Percentiles rank a stretch among this genome's conserved stretches.
phyloP scores from a whole-genome alignment of 2,888 invertebrate genomes.

The Nipponacmea schrenckii region DNA sequence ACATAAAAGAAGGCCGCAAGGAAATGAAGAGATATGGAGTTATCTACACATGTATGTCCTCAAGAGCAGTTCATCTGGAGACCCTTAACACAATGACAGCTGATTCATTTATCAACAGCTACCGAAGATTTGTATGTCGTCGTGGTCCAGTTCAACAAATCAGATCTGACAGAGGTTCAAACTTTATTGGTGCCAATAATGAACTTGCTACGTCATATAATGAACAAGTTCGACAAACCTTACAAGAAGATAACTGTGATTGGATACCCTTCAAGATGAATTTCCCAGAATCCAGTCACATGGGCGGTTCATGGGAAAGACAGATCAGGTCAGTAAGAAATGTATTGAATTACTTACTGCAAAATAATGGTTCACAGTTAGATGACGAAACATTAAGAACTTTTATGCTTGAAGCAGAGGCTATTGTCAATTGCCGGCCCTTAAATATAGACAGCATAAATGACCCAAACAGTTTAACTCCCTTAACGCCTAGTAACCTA shows the following conservation, averaged over 20 bases:
- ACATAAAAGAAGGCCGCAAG: constrained; percentile 44
- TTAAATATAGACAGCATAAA: constrained; percentile 24
- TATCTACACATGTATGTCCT: constrained; percentile 58
- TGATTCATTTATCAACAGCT: constrained; percentile 37
- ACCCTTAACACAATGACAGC: constrained; percentile 32
- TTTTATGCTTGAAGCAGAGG: constrained; percentile 31
- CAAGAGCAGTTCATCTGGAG: constrained; percentile 55
- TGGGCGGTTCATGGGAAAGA: constrained; percentile 23
- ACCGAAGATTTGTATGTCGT: constrained; percentile 15
- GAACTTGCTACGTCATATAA: constrained; percentile 10
- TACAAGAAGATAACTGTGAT: constrained; percentile 3
- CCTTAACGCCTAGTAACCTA: constrained; percentile 32
- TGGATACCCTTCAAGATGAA: constrained; percentile 14
- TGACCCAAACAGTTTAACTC: constrained; percentile 18
- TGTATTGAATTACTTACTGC: constrained; percentile 6
- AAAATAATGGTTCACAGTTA: constrained; percentile 2
- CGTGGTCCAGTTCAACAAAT: constrained; percentile 34
- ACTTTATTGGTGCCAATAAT: constrained; percentile 34
- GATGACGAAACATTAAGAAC: constrained; percentile 31
- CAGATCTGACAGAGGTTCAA: constrained; percentile 35
- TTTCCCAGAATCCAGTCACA: constrained; percentile 13
- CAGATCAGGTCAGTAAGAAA: constrained; percentile 14
- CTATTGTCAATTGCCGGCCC: constrained; percentile 32
- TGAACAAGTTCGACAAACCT: neutral
- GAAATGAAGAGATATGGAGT: constrained; percentile 49